Conservation (phyloP, 2,797 vertebrate genomes). For the Anas acuta region DNA sequence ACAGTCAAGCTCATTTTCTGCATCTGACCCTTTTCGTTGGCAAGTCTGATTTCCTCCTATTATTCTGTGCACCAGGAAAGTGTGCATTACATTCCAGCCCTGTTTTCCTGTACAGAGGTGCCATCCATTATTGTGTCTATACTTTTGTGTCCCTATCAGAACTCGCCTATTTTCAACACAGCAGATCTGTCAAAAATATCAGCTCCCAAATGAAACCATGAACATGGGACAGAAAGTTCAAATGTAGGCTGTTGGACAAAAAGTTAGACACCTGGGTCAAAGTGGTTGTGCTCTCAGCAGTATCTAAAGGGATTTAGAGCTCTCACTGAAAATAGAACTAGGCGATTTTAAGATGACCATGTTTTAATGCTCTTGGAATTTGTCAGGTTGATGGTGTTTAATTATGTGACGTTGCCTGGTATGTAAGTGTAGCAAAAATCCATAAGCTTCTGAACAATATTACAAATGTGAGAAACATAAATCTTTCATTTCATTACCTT, state of each 20-base stretch:
- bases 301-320: not conserved
- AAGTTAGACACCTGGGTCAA: not conserved
- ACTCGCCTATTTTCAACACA: not conserved
- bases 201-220: not conserved
- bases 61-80: not conserved
- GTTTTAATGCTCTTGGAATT: not conserved
- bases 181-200: not conserved
- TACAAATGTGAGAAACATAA: not conserved
- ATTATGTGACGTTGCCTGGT: not conserved
- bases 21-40: not conserved
- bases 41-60: constrained; percentile 33
- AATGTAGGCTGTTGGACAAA: not conserved
- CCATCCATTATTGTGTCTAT: not conserved
- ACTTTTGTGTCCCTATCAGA: not conserved
- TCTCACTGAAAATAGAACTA: not conserved
- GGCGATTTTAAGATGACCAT: not conserved
- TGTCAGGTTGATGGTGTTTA: not conserved
- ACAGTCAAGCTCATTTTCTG: not conserved
- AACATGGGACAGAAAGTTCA: not conserved
- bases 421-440: not conserved
- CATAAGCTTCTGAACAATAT: not conserved
- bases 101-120: constrained; percentile 27
- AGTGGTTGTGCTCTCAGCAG: not conserved
- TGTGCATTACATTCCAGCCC: not conserved
- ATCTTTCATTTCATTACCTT: constrained; percentile 8